phyloP scores from a whole-genome alignment of 2,888 invertebrate genomes.

The Lithophane semibrunnea region DNA sequence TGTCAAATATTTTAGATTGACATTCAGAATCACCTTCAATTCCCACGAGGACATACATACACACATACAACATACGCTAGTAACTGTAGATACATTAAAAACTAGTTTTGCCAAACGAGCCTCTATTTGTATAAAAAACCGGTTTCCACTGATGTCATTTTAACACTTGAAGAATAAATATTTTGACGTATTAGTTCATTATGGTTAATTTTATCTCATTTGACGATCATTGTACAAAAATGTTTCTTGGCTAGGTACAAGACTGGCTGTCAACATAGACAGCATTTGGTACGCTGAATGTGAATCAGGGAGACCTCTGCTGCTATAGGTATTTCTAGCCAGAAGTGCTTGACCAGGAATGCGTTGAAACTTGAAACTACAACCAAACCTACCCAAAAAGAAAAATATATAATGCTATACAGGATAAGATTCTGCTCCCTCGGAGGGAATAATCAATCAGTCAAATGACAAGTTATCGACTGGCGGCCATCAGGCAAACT shows the following conservation, averaged over 20 bases:
- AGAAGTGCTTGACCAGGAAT: too few species aligned
- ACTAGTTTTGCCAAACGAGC: conserved; percentile 61
- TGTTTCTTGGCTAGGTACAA: background rate
- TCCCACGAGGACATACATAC: conserved; percentile 53
- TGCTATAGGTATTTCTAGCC: too few species aligned
- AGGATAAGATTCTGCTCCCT: too few species aligned
- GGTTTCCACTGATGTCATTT: conserved; percentile 71
- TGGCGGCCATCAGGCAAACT: too few species aligned
- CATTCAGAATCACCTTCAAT: conserved; percentile 61
- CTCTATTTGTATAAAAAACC: conserved; percentile 56
- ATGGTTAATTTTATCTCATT: conserved; percentile 6
- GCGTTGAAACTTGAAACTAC: too few species aligned
- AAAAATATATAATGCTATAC: too few species aligned
- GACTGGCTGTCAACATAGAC: too few species aligned
- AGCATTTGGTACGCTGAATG: too few species aligned
- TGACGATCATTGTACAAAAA: conserved; percentile 2
- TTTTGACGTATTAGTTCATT: conserved; percentile 54
- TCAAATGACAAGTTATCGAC: too few species aligned
- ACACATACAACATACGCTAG: conserved; percentile 22
- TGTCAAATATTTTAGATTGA: conserved; percentile 58
- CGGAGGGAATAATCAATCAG: too few species aligned
- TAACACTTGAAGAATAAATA: conserved; percentile 56
- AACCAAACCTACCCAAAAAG: too few species aligned
- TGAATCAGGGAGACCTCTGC: too few species aligned
- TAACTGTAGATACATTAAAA: conserved; percentile 41